Conservation (phyloP, 2,888 invertebrate species). For the Tholera decimalis region DNA sequence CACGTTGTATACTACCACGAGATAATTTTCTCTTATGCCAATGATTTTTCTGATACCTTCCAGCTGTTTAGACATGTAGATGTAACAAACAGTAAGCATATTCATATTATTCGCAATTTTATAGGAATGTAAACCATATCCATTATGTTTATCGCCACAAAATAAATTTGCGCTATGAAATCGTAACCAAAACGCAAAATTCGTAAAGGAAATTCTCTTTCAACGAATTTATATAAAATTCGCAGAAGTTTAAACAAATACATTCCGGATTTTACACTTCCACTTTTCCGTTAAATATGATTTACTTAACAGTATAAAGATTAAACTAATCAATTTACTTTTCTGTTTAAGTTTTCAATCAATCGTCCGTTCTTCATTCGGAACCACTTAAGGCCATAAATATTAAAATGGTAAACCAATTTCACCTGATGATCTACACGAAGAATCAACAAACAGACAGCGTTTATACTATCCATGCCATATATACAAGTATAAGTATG, state of each 20-base stretch:
- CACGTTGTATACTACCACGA: too few species aligned
- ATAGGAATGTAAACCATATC: too few species aligned
- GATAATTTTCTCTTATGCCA: too few species aligned
- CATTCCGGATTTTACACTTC: constrained; percentile 25
- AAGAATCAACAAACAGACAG: constrained; percentile 52
- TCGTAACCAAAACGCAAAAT: not conserved
- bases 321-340: constrained; percentile 31
- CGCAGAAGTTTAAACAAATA: constrained; percentile 27
- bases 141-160: too few species aligned
- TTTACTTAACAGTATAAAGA: constrained; percentile 19
- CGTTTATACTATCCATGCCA: constrained; percentile 57
- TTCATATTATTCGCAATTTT: too few species aligned
- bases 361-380: constrained; percentile 18
- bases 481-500: too few species aligned
- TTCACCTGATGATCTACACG: constrained; percentile 46
- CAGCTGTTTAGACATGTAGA: too few species aligned
- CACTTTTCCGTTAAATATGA: constrained; percentile 13
- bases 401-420: constrained; percentile 44
- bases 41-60: too few species aligned
- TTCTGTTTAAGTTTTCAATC: constrained; percentile 34
- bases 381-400: constrained; percentile 35
- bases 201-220: constrained; percentile 20
- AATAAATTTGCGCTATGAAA: constrained; percentile 22
- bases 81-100: too few species aligned
- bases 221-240: constrained; percentile 41